A percentile compares a stretch with the other conserved stretches of the same genome.
Conservation (phyloP, 2,888 invertebrate species). For the Actias luna region DNA sequence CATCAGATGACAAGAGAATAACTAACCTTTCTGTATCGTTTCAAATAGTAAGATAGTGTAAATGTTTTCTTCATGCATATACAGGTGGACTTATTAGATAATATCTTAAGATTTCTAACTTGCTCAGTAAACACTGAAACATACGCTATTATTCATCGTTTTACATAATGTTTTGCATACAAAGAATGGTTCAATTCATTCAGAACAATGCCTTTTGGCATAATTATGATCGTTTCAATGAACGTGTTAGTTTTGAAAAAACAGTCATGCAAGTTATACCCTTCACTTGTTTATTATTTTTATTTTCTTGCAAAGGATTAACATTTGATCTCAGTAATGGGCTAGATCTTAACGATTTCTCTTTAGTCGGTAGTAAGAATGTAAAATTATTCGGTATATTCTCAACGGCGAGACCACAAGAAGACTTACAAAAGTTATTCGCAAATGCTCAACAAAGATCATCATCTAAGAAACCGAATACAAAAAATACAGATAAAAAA, state of each 20-base stretch:
- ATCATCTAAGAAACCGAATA: background rate
- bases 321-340: slow-evolving; percentile 11
- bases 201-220: background rate
- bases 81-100: background rate
- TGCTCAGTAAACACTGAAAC: background rate
- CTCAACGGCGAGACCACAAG: background rate
- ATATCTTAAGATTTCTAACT: background rate
- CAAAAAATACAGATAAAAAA: background rate
- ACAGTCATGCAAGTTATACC: background rate
- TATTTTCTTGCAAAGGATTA: background rate
- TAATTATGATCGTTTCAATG: background rate
- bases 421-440: background rate
- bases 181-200: slow-evolving; percentile 1
- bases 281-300: background rate
- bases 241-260: background rate
- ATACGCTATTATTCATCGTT: background rate
- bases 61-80: background rate
- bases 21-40: slow-evolving; percentile 62
- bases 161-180: slow-evolving; percentile 19
- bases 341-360: background rate
- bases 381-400: slow-evolving; percentile 8
- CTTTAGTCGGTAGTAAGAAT: background rate
- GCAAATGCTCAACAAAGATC: background rate
- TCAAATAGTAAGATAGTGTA: slow-evolving; percentile 36
- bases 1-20: slow-evolving; percentile 50